A percentile compares a stretch with the other conserved stretches of the same genome.
These are phyloP conservation scores for Mastacembelus armatus DNA, from an alignment of 2,797 vertebrate genomes.

Conservation along the genomic window DNA sequence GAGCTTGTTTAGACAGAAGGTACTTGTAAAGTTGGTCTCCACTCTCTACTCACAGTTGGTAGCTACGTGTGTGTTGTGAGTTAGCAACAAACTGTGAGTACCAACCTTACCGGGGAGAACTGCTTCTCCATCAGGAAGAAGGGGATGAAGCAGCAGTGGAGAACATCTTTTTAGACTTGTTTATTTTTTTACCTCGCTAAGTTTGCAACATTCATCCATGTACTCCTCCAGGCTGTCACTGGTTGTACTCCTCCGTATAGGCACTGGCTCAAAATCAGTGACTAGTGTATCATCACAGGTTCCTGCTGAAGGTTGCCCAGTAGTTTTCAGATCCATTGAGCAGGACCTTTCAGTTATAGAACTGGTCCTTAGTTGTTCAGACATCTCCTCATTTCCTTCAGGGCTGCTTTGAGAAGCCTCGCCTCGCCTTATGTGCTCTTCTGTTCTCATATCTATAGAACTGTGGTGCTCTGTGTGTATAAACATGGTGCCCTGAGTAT, in stretches of 20 bases:
- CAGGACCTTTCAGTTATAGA: slow-evolving; percentile 17
- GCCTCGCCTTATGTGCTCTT: slow-evolving; percentile 39
- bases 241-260: slow-evolving; percentile 81
- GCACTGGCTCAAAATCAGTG: slow-evolving; percentile 62
- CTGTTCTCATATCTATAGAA: slow-evolving; percentile 18
- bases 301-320: slow-evolving; percentile 48
- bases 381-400: slow-evolving; percentile 31
- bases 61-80: too few relatives aligned
- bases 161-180: background rate
- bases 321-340: slow-evolving; percentile 58
- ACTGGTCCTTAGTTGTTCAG: slow-evolving; percentile 24
- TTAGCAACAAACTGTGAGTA: too few relatives aligned
- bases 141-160: background rate
- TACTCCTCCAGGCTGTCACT: slow-evolving; percentile 89
- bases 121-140: background rate
- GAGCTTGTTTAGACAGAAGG: background rate
- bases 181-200: slow-evolving; percentile 86
- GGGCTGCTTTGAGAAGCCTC: slow-evolving; percentile 25
- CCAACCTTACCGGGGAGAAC: background rate
- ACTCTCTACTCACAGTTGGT: too few relatives aligned
- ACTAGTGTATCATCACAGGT: slow-evolving; percentile 63
- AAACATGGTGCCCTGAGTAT: slow-evolving; percentile 8
- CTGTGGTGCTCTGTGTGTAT: slow-evolving; percentile 17
- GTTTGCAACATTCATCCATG: slow-evolving; percentile 90
- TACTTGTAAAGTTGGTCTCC: too few relatives aligned